Percentiles rank a stretch among this genome's conserved stretches.
phyloP scores from a whole-genome alignment of 1,140 invertebrate species.

The Hormaphis cornu region DNA sequence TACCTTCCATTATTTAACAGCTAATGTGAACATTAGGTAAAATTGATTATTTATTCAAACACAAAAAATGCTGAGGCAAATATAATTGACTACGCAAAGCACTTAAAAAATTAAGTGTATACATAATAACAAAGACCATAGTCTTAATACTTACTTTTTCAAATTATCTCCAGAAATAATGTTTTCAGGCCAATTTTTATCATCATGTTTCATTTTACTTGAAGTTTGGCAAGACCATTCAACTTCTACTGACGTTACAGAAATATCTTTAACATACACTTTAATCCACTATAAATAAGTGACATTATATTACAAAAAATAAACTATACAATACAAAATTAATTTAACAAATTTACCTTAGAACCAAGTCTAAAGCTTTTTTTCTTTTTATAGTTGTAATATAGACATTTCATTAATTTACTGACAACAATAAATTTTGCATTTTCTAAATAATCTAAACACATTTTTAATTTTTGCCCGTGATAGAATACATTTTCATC shows the following conservation, averaged over 20 bases:
- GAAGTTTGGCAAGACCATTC: constrained; percentile 24
- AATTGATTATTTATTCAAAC: too few species aligned
- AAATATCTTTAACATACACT: constrained; percentile 18
- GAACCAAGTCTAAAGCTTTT: not conserved
- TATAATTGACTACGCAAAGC: too few species aligned
- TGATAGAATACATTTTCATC: constrained; percentile 25
- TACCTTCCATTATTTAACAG: too few species aligned
- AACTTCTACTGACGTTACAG: constrained; percentile 21
- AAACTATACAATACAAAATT: not conserved
- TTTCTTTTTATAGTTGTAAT: constrained; percentile 19
- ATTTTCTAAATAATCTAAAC: constrained; percentile 14
- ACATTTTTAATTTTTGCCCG: constrained; percentile 26
- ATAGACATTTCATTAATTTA: constrained; percentile 3
- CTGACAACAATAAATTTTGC: constrained; percentile 12
- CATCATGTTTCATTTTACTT: constrained; percentile 1
- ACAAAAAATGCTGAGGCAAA: too few species aligned
- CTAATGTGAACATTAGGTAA: too few species aligned
- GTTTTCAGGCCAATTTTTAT: not conserved
- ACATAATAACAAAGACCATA: too few species aligned
- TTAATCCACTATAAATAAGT: constrained; percentile 18
- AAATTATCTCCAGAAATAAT: too few species aligned
- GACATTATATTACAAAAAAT: not conserved
- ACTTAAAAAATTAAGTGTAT: too few species aligned
- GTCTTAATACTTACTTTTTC: too few species aligned
- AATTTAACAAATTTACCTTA: not conserved